Evolutionary conservation across 2,797 vertebrate genomes (phyloP), one percentile per base, ranked within the genome.

Genomic region (Parotocinclus haroldoi): DNA sequence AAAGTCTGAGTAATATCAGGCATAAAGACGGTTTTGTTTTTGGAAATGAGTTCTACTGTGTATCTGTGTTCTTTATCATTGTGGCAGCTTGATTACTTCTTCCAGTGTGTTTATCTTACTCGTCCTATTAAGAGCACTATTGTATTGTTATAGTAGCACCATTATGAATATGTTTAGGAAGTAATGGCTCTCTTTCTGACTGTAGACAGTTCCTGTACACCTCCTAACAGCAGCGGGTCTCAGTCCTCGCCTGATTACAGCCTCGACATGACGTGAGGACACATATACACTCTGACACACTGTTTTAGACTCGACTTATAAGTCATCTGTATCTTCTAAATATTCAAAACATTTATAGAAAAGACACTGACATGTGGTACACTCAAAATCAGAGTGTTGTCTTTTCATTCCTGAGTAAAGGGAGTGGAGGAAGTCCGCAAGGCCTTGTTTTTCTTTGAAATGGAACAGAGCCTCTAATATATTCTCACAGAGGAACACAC

Each of bases 171-270:
- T 18, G 57, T 16, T 42, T 62, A 12, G 10, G 16, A 1, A 16
- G 38, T 58, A 57, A 71, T 57, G 40, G 42, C 54, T 50, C 36
- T 90, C 87, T 39, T 87, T 93, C 78, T 92, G 68, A 56, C 61
- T 46, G 62, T 63, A 68, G 76, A 67, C 27, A 57, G 16, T 63
- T 62, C 58, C 58, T 52, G 61, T 68, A 59, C 58, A 58, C 42
- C 58, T 44, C 50, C 48, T 37, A 52, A 55, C 13, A 56, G 60
- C 54, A 49, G 40, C 16, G 53, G 45, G 36, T 12, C 65, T 50
- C 67, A 36, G 8, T 37, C 44, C 45, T 75, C 51, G 9, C n/a
- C 49, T 73, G 68, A 69, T 5, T 27, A 5, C 42, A 60, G 39
- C 46, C 14, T 42, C 40, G 51, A 67, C 53, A 62, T n/a, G 8